These are phyloP conservation scores for Anthopleura xanthogrammica DNA, from an alignment of 92 coral and sea anemone genomes.

Conservation along the genomic window DNA sequence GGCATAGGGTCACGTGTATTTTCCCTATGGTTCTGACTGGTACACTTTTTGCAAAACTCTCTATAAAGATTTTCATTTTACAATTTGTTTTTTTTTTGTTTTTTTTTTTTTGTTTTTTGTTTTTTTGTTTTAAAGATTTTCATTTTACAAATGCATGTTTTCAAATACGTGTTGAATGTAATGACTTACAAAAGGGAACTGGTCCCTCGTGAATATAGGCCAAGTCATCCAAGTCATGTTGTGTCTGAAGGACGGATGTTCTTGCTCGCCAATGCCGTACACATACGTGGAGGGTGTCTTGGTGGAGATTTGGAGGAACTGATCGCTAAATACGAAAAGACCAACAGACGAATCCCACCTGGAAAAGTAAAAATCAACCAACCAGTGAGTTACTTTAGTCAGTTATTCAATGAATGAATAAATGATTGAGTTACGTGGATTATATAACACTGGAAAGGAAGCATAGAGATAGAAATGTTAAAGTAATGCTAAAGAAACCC, in stretches of 20 bases:
- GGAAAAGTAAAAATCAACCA: background rate
- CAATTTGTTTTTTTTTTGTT: no score
- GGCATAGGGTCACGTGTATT: no score
- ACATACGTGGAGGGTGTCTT: conserved; percentile 72
- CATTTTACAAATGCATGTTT: background rate
- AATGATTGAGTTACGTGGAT: no score
- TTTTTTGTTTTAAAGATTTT: no score
- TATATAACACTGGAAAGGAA: no score
- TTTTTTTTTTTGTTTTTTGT: no score
- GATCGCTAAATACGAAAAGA: conserved; percentile 85
- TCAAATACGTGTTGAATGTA: background rate
- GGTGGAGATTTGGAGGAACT: conserved; percentile 90
- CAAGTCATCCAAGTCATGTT: conserved; percentile 80
- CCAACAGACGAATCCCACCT: conserved; percentile 98
- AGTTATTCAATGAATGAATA: background rate
- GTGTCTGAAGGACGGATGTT: conserved; percentile 74
- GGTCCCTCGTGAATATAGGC: conserved; percentile 93
- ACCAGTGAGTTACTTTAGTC: no score
- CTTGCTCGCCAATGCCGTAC: conserved; percentile 97
- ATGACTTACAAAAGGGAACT: conserved; percentile 94
- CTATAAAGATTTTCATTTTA: no score
- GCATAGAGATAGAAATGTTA: no score
- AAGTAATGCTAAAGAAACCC: no score
- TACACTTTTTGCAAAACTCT: no score
- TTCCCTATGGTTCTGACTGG: no score